These are phyloP conservation scores for Regulus satrapa DNA, from an alignment of 2,113 vertebrate species.

Conservation along the genomic window DNA sequence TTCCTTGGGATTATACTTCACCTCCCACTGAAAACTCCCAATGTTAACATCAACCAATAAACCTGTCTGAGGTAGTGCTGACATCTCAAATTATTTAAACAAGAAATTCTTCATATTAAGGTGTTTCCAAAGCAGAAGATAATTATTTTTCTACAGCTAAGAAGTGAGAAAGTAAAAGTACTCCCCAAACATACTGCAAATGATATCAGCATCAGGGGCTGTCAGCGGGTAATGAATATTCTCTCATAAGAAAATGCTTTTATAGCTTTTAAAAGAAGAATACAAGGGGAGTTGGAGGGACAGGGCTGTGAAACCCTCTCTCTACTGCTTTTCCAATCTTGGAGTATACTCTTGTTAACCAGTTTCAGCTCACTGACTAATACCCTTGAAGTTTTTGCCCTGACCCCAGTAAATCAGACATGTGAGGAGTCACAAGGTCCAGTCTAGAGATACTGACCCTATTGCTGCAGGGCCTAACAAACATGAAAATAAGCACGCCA, in stretches of 20 bases:
- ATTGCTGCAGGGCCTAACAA: background rate
- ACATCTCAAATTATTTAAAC: background rate
- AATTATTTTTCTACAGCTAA: background rate
- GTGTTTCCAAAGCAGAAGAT: background rate
- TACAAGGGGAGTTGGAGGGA: background rate
- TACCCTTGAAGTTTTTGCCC: background rate
- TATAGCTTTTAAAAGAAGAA: background rate
- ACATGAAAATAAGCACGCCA: accelerated
- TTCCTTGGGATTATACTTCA: background rate
- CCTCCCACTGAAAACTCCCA: background rate
- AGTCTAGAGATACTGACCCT: background rate
- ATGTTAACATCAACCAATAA: background rate
- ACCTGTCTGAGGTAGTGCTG: background rate
- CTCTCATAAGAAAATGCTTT: background rate
- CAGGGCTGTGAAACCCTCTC: background rate
- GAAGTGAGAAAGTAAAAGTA: background rate
- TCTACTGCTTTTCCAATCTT: background rate
- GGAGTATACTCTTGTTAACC: background rate
- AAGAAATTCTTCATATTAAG: background rate
- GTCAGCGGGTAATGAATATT: background rate
- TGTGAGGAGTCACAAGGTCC: background rate
- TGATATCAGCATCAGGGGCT: background rate
- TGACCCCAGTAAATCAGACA: background rate
- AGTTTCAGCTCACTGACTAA: background rate
- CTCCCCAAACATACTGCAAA: background rate